Evolutionary conservation across 35 echinoderm and acorn worm species (phyloP).

Genomic region (Diadema setosum): DNA sequence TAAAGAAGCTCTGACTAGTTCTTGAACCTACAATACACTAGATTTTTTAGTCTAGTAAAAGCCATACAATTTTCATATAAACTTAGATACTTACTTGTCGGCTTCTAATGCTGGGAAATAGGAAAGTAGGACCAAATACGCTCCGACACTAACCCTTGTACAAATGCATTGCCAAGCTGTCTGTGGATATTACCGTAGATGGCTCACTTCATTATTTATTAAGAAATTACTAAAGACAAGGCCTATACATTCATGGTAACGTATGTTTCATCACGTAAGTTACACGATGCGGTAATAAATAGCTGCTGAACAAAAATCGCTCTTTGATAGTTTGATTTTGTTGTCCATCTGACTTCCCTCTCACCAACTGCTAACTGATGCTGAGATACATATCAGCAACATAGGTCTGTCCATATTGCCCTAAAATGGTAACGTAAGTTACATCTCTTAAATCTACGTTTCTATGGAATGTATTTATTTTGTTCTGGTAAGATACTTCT

Average conservation of each 20-base stretch:
- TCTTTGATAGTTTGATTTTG: too few species aligned
- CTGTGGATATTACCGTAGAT: background rate
- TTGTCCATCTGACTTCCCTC: too few species aligned
- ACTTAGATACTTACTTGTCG: background rate
- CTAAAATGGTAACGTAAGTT: background rate
- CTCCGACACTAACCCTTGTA: background rate
- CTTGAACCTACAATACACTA: too few species aligned
- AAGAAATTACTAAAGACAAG: background rate
- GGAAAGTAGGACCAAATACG: background rate
- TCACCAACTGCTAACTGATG: too few species aligned
- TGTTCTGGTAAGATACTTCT: background rate
- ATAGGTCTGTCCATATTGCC: background rate
- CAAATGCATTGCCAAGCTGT: background rate
- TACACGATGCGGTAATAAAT: background rate
- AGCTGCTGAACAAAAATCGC: background rate
- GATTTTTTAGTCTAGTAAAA: background rate
- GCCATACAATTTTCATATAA: background rate
- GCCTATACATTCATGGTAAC: background rate
- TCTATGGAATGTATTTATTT: background rate
- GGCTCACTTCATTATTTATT: background rate
- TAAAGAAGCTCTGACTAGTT: background rate
- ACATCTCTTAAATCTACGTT: background rate
- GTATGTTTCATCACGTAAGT: background rate
- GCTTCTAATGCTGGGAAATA: background rate
- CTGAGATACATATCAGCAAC: too few species aligned